Evolutionary conservation across 2,113 vertebrate species (phyloP).

Genomic region (Mormyrus lacerda): DNA sequence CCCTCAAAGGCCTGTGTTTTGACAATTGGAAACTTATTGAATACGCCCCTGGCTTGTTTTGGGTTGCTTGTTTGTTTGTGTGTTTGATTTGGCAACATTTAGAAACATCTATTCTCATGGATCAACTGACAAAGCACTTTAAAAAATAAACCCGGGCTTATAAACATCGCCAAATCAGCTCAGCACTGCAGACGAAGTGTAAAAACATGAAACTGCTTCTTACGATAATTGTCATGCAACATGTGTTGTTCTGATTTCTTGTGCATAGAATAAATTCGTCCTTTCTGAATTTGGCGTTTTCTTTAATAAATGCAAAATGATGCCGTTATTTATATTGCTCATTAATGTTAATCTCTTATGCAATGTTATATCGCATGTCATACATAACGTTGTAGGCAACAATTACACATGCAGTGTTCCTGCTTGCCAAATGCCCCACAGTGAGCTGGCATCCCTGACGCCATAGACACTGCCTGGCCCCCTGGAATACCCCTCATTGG

Average conservation of each 20-base stretch:
- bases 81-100: conserved; percentile 13
- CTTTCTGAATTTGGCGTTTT: background rate
- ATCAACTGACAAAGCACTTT: conserved; percentile 11
- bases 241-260: background rate
- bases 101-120: conserved; percentile 4
- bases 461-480: background rate
- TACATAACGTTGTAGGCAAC: background rate
- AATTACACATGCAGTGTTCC: background rate
- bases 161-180: background rate
- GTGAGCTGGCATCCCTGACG: background rate
- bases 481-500: background rate
- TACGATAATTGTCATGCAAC: background rate
- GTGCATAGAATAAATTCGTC: background rate
- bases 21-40: conserved; percentile 39
- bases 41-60: conserved; percentile 27
- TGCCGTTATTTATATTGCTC: background rate
- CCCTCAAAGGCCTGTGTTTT: conserved; percentile 23
- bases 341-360: background rate
- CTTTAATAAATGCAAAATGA: background rate
- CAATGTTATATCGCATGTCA: background rate
- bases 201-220: background rate
- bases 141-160: background rate
- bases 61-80: conserved; percentile 31
- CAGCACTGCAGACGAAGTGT: background rate
- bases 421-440: background rate